Percentiles rank a stretch among this genome's conserved stretches.
Conservation (phyloP, 1,140 invertebrate species). For the Eriosoma lanigerum region DNA sequence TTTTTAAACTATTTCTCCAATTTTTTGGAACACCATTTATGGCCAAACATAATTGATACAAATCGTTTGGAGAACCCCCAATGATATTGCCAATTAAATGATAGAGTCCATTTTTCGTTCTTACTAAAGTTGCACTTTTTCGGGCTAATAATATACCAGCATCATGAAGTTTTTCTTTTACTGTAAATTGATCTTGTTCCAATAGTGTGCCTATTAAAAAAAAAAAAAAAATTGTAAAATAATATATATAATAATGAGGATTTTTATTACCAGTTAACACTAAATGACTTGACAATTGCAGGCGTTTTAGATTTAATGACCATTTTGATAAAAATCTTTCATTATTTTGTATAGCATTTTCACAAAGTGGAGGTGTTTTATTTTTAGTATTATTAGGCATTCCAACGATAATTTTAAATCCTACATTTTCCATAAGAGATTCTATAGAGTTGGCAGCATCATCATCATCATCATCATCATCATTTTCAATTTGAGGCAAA, state of each 20-base stretch:
- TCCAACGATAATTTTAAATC: constrained; percentile 47
- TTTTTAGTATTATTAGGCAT: not conserved
- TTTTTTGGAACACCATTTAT: not conserved
- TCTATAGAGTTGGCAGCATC: constrained; percentile 15
- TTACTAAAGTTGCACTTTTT: constrained; percentile 17
- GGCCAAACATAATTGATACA: not conserved
- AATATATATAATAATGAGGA: not conserved
- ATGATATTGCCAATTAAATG: constrained; percentile 23
- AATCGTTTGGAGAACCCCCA: constrained; percentile 22
- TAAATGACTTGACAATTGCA: not conserved
- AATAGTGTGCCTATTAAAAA: constrained; percentile 37
- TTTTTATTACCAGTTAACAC: constrained; percentile 30
- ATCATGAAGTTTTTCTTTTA: constrained; percentile 26
- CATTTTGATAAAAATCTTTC: constrained; percentile 19
- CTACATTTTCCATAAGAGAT: constrained; percentile 25
- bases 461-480: not conserved
- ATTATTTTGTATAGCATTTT: not conserved
- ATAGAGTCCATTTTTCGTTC: constrained; percentile 27
- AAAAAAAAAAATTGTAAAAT: not conserved
- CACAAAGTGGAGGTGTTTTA: not conserved
- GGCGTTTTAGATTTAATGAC: constrained; percentile 13
- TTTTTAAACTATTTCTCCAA: constrained; percentile 7
- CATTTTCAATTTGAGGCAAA: not conserved
- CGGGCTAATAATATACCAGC: not conserved
- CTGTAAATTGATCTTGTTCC: not conserved